Evolutionary conservation across 1,140 invertebrate genomes (phyloP), one percentile per base, ranked within the genome.

Genomic region (Aphidius ervi): DNA sequence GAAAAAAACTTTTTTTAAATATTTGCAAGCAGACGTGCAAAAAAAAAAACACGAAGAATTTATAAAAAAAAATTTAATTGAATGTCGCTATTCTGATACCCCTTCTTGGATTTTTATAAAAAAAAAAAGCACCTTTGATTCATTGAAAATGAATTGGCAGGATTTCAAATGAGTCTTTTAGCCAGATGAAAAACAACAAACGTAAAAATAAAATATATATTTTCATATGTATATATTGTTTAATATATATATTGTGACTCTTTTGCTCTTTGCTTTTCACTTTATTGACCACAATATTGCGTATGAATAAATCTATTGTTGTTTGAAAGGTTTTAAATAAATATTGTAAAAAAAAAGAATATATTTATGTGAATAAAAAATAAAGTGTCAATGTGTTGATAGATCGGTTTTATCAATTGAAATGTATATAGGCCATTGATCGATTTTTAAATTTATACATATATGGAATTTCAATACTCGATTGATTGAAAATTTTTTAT

Each of bases 81-180:
- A 9, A 53, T 45, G 42, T 53, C 9, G 9, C 7, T 16, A 20
- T 6, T 39, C 10, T 45, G 31, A 6, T 9, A 43, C 47, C 10
- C 10, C 8, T 47, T 10, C 41, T 50, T 62, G 55, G 57, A 62
- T 57, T 57, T 62, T 62, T 52, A 62, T 16, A 16, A 16, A 16
- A 16, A 16, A 16, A 16, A 16, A 46, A 56, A 39, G 39, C 46
- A 10, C 16, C 53, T 46, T 57, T 61, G 46, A 61, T 56, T 49
- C 40, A 56, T 56, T 40, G 20, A 9, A 46, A 56, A 57, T 52
- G 47, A 57, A 62, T 62, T 52, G 55, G 41, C 55, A 42, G 42
- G 5, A 62, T 55, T 57, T 62, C 60, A 62, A 62, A 62, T 55
- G 60, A 53, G 20, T 54, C 4, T 31, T 31, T 31, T 31, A 31